phyloP scores from a whole-genome alignment of 1,140 invertebrate species.

The Phymastichus coffea region DNA sequence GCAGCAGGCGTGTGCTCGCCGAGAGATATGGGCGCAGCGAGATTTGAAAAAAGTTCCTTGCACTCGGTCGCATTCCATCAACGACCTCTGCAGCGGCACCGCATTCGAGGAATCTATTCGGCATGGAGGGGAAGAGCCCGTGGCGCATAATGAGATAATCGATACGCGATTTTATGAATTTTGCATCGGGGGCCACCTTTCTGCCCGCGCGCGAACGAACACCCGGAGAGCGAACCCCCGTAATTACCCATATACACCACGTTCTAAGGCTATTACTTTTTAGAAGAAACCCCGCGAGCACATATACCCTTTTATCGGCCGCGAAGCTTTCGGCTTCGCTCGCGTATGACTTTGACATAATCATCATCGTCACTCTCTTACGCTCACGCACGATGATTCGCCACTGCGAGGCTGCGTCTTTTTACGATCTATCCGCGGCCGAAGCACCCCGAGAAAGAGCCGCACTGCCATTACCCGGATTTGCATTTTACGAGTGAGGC shows the following conservation, averaged over 20 bases:
- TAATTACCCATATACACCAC: no score
- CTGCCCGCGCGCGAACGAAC: no score
- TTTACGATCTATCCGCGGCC: slow-evolving; percentile 45
- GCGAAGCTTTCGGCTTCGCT: no score
- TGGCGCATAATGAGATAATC: slow-evolving; percentile 16
- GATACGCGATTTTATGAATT: slow-evolving; percentile 6
- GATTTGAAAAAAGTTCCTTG: slow-evolving; percentile 16
- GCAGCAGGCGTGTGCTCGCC: no score
- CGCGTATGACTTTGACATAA: slow-evolving; percentile 43
- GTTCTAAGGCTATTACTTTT: no score
- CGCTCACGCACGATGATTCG: slow-evolving; percentile 15
- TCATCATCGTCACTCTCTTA: slow-evolving; percentile 33
- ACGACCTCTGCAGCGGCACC: slow-evolving; percentile 1
- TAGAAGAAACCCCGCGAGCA: no score
- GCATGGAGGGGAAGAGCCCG: no score
- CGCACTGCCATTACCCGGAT: slow-evolving; percentile 39
- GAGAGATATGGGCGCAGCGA: neutral
- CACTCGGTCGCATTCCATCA: slow-evolving; percentile 3
- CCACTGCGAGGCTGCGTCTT: slow-evolving; percentile 32
- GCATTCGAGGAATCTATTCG: slow-evolving; percentile 6
- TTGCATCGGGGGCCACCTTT: slow-evolving; percentile 1
- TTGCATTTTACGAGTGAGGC: slow-evolving; percentile 51
- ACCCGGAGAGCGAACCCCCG: no score
- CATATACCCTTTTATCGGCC: no score
- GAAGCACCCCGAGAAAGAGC: slow-evolving; percentile 35